A percentile compares a stretch with the other conserved stretches of the same genome.
Conservation (phyloP, 2,113 vertebrate species). For the Xerus inauris region DNA sequence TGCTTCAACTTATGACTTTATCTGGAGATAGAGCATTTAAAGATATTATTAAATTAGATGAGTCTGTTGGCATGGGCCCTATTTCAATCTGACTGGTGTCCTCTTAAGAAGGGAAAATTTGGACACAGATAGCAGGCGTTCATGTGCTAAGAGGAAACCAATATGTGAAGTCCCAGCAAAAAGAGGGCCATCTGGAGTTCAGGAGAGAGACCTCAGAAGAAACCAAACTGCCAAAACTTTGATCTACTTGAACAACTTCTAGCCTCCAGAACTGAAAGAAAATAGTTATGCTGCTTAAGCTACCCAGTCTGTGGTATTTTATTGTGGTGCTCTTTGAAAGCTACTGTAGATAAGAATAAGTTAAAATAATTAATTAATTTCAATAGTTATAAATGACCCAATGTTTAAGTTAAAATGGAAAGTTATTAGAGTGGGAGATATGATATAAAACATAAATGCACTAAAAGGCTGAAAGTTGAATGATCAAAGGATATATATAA, state of each 20-base stretch:
- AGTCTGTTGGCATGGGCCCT: not conserved
- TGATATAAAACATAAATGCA: not conserved
- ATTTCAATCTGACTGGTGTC: not conserved
- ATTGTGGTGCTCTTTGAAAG: not conserved
- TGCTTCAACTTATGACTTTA: not conserved
- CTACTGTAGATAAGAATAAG: not conserved
- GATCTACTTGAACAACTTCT: not conserved
- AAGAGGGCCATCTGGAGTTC: not conserved
- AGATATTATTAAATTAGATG: not conserved
- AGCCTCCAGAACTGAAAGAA: not conserved
- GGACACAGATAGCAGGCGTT: not conserved
- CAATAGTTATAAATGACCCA: not conserved
- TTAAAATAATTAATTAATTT: slow-evolving; percentile 1
- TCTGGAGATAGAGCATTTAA: not conserved
- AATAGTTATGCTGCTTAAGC: not conserved
- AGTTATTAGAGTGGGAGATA: not conserved
- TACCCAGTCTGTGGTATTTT: not conserved
- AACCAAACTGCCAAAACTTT: not conserved
- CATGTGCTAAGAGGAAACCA: not conserved
- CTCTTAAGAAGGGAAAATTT: not conserved
- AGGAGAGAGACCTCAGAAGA: not conserved
- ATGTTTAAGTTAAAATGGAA: not conserved
- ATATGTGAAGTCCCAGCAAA: not conserved
- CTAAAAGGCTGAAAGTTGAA: not conserved
- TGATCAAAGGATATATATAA: not conserved